These are phyloP conservation scores for Campylomormyrus tamandua DNA, from an alignment of 2,113 vertebrate genomes.

Conservation along the genomic window DNA sequence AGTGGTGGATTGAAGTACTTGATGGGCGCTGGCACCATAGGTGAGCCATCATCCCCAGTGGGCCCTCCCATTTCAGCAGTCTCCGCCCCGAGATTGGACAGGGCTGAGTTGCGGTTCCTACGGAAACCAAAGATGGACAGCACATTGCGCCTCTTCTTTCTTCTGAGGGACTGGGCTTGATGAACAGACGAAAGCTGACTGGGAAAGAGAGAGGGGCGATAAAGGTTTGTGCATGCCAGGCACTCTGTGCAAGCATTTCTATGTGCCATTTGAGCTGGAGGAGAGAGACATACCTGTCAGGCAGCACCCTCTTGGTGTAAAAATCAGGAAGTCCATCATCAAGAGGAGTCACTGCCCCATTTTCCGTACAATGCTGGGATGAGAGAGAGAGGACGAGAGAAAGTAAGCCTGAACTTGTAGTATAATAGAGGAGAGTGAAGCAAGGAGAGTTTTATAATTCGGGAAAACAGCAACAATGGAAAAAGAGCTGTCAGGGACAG, in stretches of 20 bases:
- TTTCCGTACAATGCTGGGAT: slow-evolving; percentile 61
- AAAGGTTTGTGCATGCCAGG: not conserved
- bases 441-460: not conserved
- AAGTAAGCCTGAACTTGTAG: slow-evolving; percentile 1
- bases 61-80: slow-evolving; percentile 37
- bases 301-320: slow-evolving; percentile 71
- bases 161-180: slow-evolving; percentile 58
- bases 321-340: slow-evolving; percentile 79
- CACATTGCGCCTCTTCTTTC: slow-evolving; percentile 62
- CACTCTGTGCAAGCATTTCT: not conserved
- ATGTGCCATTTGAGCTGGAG: not conserved
- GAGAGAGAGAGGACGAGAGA: slow-evolving; percentile 27
- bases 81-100: slow-evolving; percentile 47
- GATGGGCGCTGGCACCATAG: slow-evolving; percentile 45
- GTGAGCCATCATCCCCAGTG: slow-evolving; percentile 48
- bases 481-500: not conserved
- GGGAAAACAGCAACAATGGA: not conserved
- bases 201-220: slow-evolving; percentile 23
- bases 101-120: slow-evolving; percentile 52
- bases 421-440: not conserved
- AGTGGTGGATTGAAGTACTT: slow-evolving; percentile 40
- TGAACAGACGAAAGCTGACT: slow-evolving; percentile 32
- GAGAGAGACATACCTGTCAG: slow-evolving; percentile 57
- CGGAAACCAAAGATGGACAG: slow-evolving; percentile 62
- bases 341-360: slow-evolving; percentile 64